Evolutionary conservation across 2,888 invertebrate species (phyloP).

Genomic region (Sphaerophoria taeniata): DNA sequence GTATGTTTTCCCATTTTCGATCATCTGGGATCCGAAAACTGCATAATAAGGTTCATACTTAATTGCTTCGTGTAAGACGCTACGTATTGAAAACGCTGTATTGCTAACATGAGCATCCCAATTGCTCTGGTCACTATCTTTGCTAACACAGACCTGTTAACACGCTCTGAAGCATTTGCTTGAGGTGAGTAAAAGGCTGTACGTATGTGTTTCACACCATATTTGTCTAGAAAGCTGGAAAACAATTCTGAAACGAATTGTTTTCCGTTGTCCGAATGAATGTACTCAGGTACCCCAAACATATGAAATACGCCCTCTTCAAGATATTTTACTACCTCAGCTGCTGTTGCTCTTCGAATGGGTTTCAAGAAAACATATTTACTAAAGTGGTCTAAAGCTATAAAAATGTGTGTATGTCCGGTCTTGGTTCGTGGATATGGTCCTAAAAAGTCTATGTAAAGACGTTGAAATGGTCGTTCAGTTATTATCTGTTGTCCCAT

Average conservation of each 20-base stretch:
- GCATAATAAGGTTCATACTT: background rate
- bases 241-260: constrained; percentile 73
- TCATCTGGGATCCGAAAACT: background rate
- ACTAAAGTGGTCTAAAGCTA: constrained; percentile 34
- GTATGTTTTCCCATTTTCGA: background rate
- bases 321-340: constrained; percentile 28
- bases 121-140: background rate
- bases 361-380: constrained; percentile 52
- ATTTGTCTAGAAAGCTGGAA: constrained; percentile 52
- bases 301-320: constrained; percentile 70
- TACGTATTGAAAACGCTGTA: constrained; percentile 45
- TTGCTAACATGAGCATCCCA: constrained; percentile 40
- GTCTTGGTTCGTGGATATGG: background rate
- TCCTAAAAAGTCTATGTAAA: background rate
- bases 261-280: constrained; percentile 76
- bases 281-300: constrained; percentile 75
- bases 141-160: background rate
- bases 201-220: constrained; percentile 59
- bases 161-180: constrained; percentile 72
- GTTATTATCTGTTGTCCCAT: constrained; percentile 29
- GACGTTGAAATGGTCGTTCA: constrained; percentile 47
- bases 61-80: constrained; percentile 39
- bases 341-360: constrained; percentile 27
- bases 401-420: background rate
- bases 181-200: constrained; percentile 78